phyloP scores from a whole-genome alignment of 1,140 invertebrate genomes.

The Rhagoletis pomonella region DNA sequence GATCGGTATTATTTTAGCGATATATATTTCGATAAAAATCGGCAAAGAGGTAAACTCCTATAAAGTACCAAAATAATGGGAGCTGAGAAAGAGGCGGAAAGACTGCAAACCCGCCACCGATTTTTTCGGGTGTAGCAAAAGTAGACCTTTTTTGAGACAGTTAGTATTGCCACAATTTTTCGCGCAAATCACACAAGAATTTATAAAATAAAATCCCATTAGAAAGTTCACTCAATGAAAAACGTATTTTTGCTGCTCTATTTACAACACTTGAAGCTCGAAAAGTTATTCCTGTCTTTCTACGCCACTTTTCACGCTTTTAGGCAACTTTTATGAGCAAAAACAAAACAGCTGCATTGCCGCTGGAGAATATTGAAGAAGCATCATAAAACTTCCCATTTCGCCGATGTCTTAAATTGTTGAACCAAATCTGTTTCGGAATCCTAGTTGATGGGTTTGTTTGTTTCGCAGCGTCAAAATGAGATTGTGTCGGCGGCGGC shows the following conservation, averaged over 20 bases:
- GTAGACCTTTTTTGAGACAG: too few species aligned
- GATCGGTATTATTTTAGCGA: too few species aligned
- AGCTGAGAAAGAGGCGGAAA: too few species aligned
- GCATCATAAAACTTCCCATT: slow-evolving; percentile 13
- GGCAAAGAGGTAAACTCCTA: too few species aligned
- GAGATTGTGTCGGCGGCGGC: not conserved
- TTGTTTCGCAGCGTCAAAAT: slow-evolving; percentile 16
- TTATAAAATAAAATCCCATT: too few species aligned
- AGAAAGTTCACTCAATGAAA: not conserved
- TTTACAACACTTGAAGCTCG: not conserved
- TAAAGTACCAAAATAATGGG: too few species aligned
- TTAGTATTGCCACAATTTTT: too few species aligned
- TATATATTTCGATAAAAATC: too few species aligned
- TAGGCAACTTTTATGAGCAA: not conserved
- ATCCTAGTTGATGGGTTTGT: slow-evolving; percentile 32
- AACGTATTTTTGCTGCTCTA: slow-evolving; percentile 5
- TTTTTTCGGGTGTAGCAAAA: too few species aligned
- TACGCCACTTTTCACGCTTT: not conserved
- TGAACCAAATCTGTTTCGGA: slow-evolving; percentile 41
- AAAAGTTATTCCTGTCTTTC: not conserved
- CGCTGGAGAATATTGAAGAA: not conserved
- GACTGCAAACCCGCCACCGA: too few species aligned
- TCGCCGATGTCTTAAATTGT: slow-evolving; percentile 25
- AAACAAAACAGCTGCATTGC: not conserved
- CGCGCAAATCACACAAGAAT: not conserved